phyloP scores from a whole-genome alignment of 1,140 invertebrate genomes.

The Macrobrachium nipponense region DNA sequence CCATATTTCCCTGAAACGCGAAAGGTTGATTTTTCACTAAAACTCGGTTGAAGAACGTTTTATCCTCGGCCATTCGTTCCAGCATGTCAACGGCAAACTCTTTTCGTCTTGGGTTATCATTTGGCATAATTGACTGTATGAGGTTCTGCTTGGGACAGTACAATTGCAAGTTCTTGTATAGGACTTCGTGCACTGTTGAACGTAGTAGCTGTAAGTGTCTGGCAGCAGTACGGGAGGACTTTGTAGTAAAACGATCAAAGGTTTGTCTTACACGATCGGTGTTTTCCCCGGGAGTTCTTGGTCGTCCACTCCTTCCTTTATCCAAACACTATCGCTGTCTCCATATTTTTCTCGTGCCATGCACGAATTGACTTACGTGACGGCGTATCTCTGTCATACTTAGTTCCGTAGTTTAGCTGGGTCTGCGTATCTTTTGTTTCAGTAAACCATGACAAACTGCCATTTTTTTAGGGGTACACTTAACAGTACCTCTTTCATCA shows the following conservation, averaged over 20 bases:
- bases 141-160: background rate
- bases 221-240: background rate
- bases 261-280: background rate
- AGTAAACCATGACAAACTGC: no score
- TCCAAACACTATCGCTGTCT: background rate
- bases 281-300: background rate
- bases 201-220: background rate
- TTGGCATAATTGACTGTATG: background rate
- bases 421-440: no score
- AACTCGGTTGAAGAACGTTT: constrained; percentile 7
- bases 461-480: no score
- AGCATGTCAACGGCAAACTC: background rate
- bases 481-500: no score
- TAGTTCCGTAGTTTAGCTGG: no score
- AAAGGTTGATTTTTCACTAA: background rate
- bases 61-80: background rate
- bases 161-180: background rate
- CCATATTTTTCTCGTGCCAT: background rate
- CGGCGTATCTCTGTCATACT: no score
- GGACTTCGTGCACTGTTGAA: background rate
- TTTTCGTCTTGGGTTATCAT: constrained; percentile 1
- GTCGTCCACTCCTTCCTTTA: background rate
- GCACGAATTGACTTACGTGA: no score
- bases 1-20: background rate
- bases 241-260: background rate